A percentile compares a stretch with the other conserved stretches of the same genome.
phyloP scores from a whole-genome alignment of 2,113 vertebrate species.

The Isichthys henryi region DNA sequence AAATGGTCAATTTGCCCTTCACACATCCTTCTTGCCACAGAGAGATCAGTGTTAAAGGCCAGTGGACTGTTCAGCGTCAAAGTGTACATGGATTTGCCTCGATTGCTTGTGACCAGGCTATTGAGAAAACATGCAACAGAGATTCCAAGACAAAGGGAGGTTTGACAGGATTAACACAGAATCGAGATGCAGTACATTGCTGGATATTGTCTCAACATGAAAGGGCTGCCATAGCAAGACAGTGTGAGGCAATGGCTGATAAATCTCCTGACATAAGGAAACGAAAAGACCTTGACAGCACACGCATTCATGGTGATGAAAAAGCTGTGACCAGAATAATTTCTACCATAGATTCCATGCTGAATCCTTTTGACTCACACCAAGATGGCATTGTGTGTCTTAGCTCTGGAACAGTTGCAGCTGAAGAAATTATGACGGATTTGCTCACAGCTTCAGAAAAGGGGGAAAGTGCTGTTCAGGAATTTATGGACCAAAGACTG shows the following conservation, averaged over 20 bases:
- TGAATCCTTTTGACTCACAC: slow-evolving; percentile 28
- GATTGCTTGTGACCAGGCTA: slow-evolving; percentile 36
- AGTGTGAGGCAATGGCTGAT: slow-evolving; percentile 27
- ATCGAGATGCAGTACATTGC: slow-evolving; percentile 22
- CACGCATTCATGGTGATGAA: slow-evolving; percentile 20
- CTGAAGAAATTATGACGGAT: slow-evolving; percentile 27
- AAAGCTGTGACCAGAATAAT: slow-evolving; percentile 27
- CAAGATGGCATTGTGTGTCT: slow-evolving; percentile 26
- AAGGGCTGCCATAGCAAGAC: slow-evolving; percentile 28
- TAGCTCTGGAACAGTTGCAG: slow-evolving; percentile 23
- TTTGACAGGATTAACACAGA: slow-evolving; percentile 22
- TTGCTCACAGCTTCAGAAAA: slow-evolving; percentile 23
- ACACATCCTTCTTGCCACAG: slow-evolving; percentile 29
- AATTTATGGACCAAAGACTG: slow-evolving; percentile 26
- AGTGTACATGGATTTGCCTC: slow-evolving; percentile 28
- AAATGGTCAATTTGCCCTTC: slow-evolving; percentile 15
- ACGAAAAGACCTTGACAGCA: slow-evolving; percentile 16
- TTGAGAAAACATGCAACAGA: slow-evolving; percentile 35
- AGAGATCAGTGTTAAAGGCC: slow-evolving; percentile 21
- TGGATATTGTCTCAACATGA: slow-evolving; percentile 31
- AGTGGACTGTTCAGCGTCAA: slow-evolving; percentile 33
- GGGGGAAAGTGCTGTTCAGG: slow-evolving; percentile 21
- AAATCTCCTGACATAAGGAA: slow-evolving; percentile 17
- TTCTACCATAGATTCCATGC: slow-evolving; percentile 29
- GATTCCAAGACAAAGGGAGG: slow-evolving; percentile 33